A percentile compares a stretch with the other conserved stretches of the same genome.
Evolutionary conservation across 2,888 invertebrate genomes (phyloP).

Genomic region (Acronicta alni): DNA sequence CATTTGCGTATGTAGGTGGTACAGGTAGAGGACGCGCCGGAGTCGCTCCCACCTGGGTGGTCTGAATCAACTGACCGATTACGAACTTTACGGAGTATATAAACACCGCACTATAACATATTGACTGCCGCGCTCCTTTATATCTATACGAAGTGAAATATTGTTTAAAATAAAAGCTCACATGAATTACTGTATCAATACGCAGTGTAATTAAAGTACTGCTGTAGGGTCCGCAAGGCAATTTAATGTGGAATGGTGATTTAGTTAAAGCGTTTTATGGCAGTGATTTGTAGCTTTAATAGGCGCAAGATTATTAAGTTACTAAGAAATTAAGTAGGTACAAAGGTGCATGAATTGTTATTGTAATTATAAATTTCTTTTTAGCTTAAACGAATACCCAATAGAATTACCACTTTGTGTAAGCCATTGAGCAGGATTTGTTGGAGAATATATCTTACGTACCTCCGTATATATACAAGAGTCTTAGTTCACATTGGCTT

Average conservation of each 20-base stretch:
- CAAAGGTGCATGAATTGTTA: too few species aligned
- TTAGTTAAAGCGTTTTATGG: slow-evolving; percentile 43
- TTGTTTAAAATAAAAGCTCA: slow-evolving; percentile 79
- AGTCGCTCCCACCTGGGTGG: slow-evolving; percentile 79
- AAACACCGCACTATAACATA: slow-evolving; percentile 65
- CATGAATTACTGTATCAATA: slow-evolving; percentile 76
- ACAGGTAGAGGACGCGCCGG: slow-evolving; percentile 71
- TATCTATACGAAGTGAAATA: slow-evolving; percentile 72
- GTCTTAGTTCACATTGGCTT: slow-evolving; percentile 24
- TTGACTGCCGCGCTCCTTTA: slow-evolving; percentile 67
- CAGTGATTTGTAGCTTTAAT: slow-evolving; percentile 32
- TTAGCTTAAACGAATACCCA: too few species aligned
- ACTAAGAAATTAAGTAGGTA: slow-evolving; percentile 25
- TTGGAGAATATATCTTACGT: neutral
- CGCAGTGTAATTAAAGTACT: slow-evolving; percentile 75
- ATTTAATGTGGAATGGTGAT: slow-evolving; percentile 51
- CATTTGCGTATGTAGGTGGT: slow-evolving; percentile 55
- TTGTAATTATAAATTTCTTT: too few species aligned
- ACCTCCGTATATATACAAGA: slow-evolving; percentile 2
- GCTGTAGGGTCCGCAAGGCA: slow-evolving; percentile 56
- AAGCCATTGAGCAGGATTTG: slow-evolving; percentile 6
- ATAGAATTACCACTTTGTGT: slow-evolving; percentile 6
- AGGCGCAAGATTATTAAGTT: slow-evolving; percentile 38
- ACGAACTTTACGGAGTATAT: slow-evolving; percentile 79
- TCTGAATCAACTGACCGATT: slow-evolving; percentile 81